These are phyloP conservation scores for Macquaria ambigua DNA, from an alignment of 2,113 vertebrate genomes.

Conservation along the genomic window DNA sequence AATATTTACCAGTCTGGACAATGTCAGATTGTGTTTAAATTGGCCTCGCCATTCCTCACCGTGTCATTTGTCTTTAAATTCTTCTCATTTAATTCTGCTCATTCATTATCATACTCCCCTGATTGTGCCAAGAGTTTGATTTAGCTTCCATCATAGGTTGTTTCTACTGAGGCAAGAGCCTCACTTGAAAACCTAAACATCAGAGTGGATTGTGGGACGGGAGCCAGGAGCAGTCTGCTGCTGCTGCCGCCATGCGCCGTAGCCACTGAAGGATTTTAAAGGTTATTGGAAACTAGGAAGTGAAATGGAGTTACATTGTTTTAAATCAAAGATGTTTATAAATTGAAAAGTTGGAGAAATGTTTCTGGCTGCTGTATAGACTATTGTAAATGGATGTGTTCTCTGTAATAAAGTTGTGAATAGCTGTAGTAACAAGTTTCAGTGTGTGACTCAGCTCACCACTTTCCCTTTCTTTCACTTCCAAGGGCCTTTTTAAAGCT, in stretches of 20 bases:
- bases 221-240: slow-evolving; percentile 35
- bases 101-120: slow-evolving; percentile 45
- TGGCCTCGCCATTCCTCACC: slow-evolving; percentile 6
- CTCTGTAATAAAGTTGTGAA: slow-evolving; percentile 10
- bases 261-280: slow-evolving; percentile 40
- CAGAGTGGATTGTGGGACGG: slow-evolving; percentile 63
- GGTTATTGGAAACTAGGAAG: slow-evolving; percentile 32
- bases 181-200: slow-evolving; percentile 69
- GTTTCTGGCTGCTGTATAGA: slow-evolving; percentile 5
- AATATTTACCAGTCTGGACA: slow-evolving; percentile 70
- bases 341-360: slow-evolving; percentile 14
- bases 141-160: slow-evolving; percentile 54
- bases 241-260: slow-evolving; percentile 1
- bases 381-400: neutral
- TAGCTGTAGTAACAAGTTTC: slow-evolving; percentile 16
- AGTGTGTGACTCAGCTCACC: slow-evolving; percentile 23
- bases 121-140: slow-evolving; percentile 68
- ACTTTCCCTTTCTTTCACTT: slow-evolving; percentile 36
- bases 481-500: slow-evolving; percentile 17
- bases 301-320: slow-evolving; percentile 22
- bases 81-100: slow-evolving; percentile 42
- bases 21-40: slow-evolving; percentile 70
- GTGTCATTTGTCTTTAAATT: slow-evolving; percentile 51
- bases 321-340: slow-evolving; percentile 14
- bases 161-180: slow-evolving; percentile 59